phyloP scores from a whole-genome alignment of 1,140 invertebrate species.

The Bemisia tabaci region DNA sequence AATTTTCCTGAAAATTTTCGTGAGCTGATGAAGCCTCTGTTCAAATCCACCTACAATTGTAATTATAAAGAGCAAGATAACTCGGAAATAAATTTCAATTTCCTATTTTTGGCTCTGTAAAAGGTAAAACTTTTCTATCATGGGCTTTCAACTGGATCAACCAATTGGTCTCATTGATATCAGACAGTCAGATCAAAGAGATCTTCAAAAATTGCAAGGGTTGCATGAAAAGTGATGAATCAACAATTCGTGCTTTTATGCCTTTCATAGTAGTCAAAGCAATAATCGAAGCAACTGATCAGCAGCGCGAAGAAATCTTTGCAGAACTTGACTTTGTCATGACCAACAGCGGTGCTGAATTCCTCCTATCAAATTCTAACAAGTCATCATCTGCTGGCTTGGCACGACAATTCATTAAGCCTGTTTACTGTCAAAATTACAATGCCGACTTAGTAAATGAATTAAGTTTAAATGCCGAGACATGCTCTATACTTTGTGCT shows the following conservation, averaged over 20 bases:
- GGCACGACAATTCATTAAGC: neutral
- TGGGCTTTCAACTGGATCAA: constrained; percentile 58
- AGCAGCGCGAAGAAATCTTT: constrained; percentile 7
- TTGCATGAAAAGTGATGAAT: constrained; percentile 50
- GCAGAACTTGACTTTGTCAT: neutral
- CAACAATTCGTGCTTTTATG: constrained; percentile 52
- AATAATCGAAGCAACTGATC: constrained; percentile 4
- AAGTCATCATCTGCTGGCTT: neutral
- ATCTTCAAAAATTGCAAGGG: constrained; percentile 49
- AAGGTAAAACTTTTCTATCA: constrained; percentile 45
- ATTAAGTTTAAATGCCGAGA: neutral
- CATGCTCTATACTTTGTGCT: constrained; percentile 30
- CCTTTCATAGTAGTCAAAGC: constrained; percentile 39
- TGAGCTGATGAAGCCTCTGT: constrained; percentile 20
- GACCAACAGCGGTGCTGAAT: neutral
- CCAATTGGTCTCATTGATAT: constrained; percentile 41
- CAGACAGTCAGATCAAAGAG: constrained; percentile 35
- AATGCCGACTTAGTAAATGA: neutral
- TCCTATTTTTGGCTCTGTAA: constrained; percentile 47
- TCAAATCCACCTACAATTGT: constrained; percentile 10
- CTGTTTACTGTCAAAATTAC: neutral
- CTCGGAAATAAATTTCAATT: constrained; percentile 22
- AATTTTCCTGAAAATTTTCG: constrained; percentile 19
- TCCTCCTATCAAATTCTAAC: neutral
- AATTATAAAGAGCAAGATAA: constrained; percentile 10